A percentile compares a stretch with the other conserved stretches of the same genome.
Evolutionary conservation across 2,113 vertebrate genomes (phyloP).

Genomic region (Hymenochirus boettgeri): DNA sequence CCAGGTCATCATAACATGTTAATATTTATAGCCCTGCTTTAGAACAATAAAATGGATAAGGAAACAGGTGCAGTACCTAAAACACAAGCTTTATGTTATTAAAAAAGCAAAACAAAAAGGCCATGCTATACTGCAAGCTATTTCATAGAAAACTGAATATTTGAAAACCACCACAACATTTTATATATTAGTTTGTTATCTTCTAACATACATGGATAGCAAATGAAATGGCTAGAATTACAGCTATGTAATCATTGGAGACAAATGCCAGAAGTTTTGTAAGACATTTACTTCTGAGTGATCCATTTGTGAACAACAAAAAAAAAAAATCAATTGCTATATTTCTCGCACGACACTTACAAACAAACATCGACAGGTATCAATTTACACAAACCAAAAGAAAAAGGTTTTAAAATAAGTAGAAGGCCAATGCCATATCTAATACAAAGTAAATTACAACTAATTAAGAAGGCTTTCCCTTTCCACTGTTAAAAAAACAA

Average conservation of each 20-base stretch:
- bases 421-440: slow-evolving; percentile 49
- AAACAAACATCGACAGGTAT: slow-evolving; percentile 59
- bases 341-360: slow-evolving; percentile 56
- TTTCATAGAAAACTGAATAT: too few relatives aligned
- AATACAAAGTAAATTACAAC: slow-evolving; percentile 66
- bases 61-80: too few relatives aligned
- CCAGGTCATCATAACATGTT: too few relatives aligned
- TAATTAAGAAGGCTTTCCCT: slow-evolving; percentile 52
- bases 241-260: slow-evolving; percentile 67
- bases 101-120: too few relatives aligned
- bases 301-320: slow-evolving; percentile 60
- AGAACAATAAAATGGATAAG: too few relatives aligned
- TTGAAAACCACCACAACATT: too few relatives aligned
- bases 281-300: slow-evolving; percentile 66
- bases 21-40: too few relatives aligned
- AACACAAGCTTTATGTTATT: too few relatives aligned
- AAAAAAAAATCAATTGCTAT: slow-evolving; percentile 44
- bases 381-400: slow-evolving; percentile 58
- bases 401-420: slow-evolving; percentile 56
- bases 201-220: too few relatives aligned
- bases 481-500: too few relatives aligned
- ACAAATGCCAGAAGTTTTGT: slow-evolving; percentile 68
- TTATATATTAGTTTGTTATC: too few relatives aligned
- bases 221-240: slow-evolving; percentile 76
- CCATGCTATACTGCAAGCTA: too few relatives aligned